These are phyloP conservation scores for Kobus ellipsiprymnus DNA, from an alignment of 2,113 vertebrate species.

Conservation along the genomic window DNA sequence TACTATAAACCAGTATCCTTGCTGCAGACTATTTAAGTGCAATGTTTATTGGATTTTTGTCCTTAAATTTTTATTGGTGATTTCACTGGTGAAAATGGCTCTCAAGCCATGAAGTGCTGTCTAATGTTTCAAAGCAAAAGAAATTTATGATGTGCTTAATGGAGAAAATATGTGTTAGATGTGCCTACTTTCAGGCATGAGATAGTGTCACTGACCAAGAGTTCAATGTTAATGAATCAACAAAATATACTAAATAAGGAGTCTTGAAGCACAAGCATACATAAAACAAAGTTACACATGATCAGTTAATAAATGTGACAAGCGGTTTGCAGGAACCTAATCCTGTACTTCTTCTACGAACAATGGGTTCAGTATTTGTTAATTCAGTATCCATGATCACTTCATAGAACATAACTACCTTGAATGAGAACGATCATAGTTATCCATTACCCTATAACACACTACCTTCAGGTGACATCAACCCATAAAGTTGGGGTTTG, in stretches of 20 bases:
- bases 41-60: not conserved
- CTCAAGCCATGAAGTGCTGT: not conserved
- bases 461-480: not conserved
- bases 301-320: not conserved
- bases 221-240: not conserved
- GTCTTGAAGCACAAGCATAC: not conserved
- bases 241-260: not conserved
- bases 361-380: not conserved
- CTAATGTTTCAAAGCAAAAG: not conserved
- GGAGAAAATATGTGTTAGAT: not conserved
- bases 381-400: not conserved
- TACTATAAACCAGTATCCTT: not conserved
- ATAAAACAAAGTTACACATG: not conserved
- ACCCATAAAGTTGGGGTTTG: not conserved
- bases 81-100: not conserved
- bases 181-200: not conserved
- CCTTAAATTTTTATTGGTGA: not conserved
- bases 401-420: not conserved
- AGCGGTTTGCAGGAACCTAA: not conserved
- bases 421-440: not conserved
- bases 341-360: not conserved
- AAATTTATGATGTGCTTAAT: not conserved
- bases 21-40: not conserved
- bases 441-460: not conserved
- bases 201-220: not conserved